Conservation (phyloP, 2,113 vertebrate genomes). For the Corvus cornix region DNA sequence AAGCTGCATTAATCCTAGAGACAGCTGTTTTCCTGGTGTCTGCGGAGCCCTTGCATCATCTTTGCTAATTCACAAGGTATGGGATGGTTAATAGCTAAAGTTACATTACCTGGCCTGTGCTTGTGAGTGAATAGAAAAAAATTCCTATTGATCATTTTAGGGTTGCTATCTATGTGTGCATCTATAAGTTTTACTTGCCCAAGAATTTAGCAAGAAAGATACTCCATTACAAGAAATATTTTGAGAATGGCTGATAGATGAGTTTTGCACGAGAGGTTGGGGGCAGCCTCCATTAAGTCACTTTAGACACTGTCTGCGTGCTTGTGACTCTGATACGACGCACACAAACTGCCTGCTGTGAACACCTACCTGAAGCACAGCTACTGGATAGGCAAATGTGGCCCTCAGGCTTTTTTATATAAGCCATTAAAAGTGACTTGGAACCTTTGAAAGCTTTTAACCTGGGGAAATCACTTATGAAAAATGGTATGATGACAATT, state of each 20-base stretch:
- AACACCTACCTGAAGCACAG: background rate
- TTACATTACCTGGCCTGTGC: background rate
- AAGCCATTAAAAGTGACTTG: background rate
- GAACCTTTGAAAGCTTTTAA: background rate
- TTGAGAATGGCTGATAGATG: background rate
- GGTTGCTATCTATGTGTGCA: background rate
- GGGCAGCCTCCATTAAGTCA: background rate
- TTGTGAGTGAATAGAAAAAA: background rate
- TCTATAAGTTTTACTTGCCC: background rate
- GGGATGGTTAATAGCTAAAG: background rate
- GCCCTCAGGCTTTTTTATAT: background rate
- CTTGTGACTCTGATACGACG: background rate
- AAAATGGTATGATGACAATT: background rate
- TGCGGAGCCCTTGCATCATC: background rate
- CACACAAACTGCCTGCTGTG: background rate
- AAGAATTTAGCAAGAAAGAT: background rate
- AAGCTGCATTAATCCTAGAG: background rate
- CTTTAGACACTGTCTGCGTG: background rate
- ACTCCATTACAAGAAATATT: background rate
- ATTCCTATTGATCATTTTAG: background rate
- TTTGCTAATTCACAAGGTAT: background rate
- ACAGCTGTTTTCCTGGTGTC: background rate
- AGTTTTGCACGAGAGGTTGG: background rate
- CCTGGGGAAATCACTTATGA: background rate
- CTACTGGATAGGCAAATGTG: background rate